phyloP scores from a whole-genome alignment of 1,140 invertebrate genomes.

The Babylonia areolata region DNA sequence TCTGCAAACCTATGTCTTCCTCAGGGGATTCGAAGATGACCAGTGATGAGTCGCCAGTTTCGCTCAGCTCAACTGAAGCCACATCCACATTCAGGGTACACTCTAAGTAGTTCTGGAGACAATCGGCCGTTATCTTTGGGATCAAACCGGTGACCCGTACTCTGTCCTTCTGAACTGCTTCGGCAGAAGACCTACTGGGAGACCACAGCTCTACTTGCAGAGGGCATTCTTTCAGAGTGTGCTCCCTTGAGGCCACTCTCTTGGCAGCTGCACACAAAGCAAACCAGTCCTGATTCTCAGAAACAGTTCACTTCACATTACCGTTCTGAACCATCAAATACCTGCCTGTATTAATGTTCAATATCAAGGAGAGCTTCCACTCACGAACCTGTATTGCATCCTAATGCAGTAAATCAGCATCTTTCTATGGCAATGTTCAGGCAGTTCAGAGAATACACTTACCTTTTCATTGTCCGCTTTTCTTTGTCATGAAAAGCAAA shows the following conservation, averaged over 20 bases:
- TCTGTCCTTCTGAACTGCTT: not conserved
- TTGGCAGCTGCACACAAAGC: constrained; percentile 20
- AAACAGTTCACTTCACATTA: not conserved
- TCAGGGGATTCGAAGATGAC: not conserved
- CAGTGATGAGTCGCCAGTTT: not conserved
- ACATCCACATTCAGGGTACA: not conserved
- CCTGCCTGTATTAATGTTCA: no score
- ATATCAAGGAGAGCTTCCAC: no score
- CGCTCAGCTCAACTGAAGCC: not conserved
- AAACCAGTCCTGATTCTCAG: not conserved
- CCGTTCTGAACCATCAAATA: no score
- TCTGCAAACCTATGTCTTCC: not conserved
- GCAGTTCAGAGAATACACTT: no score
- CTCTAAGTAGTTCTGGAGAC: constrained; percentile 30
- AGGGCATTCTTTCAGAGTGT: not conserved
- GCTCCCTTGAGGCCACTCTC: constrained; percentile 9
- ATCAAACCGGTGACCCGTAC: not conserved
- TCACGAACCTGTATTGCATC: no score
- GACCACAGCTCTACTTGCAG: not conserved
- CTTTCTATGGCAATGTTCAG: no score
- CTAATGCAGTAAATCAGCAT: no score
- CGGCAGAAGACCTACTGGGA: not conserved
- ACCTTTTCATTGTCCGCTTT: no score
- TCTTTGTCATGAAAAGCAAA: no score
- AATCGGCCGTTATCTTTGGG: not conserved